Evolutionary conservation across 2,113 vertebrate species (phyloP).

Genomic region (Gasterosteus aculeatus): DNA sequence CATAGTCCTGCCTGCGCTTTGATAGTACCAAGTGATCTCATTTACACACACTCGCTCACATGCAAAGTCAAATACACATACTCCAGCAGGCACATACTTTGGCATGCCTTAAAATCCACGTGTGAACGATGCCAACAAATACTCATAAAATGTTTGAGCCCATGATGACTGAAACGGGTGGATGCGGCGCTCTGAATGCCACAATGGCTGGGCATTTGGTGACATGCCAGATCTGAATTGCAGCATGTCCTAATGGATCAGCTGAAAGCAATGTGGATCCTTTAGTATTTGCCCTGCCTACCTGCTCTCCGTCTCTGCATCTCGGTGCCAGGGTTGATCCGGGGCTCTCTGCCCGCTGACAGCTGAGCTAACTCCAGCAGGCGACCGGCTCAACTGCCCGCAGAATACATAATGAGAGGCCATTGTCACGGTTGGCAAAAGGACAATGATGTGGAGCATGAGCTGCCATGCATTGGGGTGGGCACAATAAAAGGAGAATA

Average conservation of each 20-base stretch:
- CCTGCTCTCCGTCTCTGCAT: conserved; percentile 53
- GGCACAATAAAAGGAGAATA: background rate
- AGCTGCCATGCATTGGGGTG: background rate
- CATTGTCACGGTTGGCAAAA: conserved; percentile 10
- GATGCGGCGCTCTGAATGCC: conserved; percentile 49
- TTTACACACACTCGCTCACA: conserved; percentile 69
- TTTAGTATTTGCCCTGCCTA: conserved; percentile 52
- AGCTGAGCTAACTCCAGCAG: conserved; percentile 67
- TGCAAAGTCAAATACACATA: conserved; percentile 14
- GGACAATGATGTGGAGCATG: conserved; percentile 2
- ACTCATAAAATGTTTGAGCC: conserved; percentile 64
- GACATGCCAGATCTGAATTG: conserved; percentile 48
- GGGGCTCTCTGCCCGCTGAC: conserved; percentile 50
- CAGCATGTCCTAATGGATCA: conserved; percentile 74
- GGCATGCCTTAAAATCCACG: conserved; percentile 43
- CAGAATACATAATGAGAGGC: conserved; percentile 35
- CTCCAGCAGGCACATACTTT: conserved; percentile 49
- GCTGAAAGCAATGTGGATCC: conserved; percentile 65
- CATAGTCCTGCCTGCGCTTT: conserved; percentile 77
- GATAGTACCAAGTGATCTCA: conserved; percentile 79
- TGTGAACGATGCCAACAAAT: conserved; percentile 54
- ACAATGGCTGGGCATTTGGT: conserved; percentile 65
- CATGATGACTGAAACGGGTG: conserved; percentile 56
- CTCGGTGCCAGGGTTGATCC: conserved; percentile 58
- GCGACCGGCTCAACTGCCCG: conserved; percentile 39